Evolutionary conservation across 2,888 invertebrate genomes (phyloP).

Genomic region (Tineola bisselliella): DNA sequence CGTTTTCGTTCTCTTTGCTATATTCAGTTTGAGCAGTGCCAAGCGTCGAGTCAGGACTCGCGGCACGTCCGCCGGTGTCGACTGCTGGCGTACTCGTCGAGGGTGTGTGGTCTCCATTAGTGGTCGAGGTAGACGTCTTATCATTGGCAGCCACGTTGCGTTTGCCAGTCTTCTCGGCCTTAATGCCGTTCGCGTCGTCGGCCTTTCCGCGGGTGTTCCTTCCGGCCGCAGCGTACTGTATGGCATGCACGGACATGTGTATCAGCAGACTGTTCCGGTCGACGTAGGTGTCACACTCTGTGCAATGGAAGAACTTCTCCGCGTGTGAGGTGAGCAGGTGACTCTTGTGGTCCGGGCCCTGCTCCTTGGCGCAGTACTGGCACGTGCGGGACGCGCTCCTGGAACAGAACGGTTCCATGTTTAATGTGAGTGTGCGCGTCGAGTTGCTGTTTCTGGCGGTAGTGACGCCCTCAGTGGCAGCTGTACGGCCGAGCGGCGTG

Average conservation of each 20-base stretch:
- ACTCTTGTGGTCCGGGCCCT: constrained; percentile 19
- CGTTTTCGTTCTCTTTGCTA: constrained; percentile 16
- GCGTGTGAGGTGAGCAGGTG: constrained; percentile 38
- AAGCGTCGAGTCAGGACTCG: not conserved
- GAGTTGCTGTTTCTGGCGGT: constrained; percentile 48
- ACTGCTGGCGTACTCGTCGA: not conserved
- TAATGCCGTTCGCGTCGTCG: not conserved
- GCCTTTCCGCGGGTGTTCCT: not conserved
- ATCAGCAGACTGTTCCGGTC: constrained; percentile 34
- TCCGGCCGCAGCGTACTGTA: constrained; percentile 19
- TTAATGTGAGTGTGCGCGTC: constrained; percentile 23
- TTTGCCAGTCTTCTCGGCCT: not conserved
- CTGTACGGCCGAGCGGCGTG: constrained; percentile 62
- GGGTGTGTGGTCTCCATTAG: not conserved
- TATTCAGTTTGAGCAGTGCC: not conserved
- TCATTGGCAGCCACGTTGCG: not conserved
- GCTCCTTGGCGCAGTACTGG: constrained; percentile 26
- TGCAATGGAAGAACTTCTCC: constrained; percentile 45
- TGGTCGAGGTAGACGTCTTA: not conserved
- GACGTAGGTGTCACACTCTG: constrained; percentile 42
- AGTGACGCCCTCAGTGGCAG: constrained; percentile 62
- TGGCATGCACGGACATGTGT: constrained; percentile 48
- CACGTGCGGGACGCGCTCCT: constrained; percentile 20
- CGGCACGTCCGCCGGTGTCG: not conserved
- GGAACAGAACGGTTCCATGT: constrained; percentile 11